These are phyloP conservation scores for Hippopotamyrus pictus DNA, from an alignment of 2,797 vertebrate species.

Conservation along the genomic window DNA sequence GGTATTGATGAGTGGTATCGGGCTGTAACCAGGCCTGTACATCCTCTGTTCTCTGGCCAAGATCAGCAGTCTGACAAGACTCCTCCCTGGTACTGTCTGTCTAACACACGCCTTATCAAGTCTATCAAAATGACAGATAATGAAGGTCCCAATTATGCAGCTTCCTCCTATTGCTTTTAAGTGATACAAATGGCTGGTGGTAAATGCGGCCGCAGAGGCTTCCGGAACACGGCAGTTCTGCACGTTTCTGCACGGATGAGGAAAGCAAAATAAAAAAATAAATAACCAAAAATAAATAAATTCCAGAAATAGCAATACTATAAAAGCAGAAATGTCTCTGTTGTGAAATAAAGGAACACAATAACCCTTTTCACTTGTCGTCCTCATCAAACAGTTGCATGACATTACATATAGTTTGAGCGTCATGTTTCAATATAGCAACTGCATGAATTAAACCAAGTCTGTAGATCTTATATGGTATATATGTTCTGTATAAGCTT, in stretches of 20 bases:
- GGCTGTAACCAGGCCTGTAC: background rate
- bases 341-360: background rate
- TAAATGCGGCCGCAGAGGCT: background rate
- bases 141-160: background rate
- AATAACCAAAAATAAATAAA: background rate
- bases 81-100: background rate
- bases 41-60: background rate
- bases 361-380: background rate
- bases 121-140: slow-evolving; percentile 9
- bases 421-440: background rate
- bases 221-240: background rate
- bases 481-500: background rate
- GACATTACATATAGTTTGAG: background rate
- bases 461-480: background rate
- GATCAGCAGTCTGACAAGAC: background rate
- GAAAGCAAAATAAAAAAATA: background rate
- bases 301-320: background rate
- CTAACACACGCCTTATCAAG: background rate
- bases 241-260: background rate
- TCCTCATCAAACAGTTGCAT: background rate
- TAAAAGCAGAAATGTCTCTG: background rate
- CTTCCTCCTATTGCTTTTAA: background rate
- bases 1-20: background rate
- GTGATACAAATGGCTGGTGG: background rate
- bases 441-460: background rate